Evolutionary conservation across 2,888 invertebrate genomes (phyloP), one percentile per base, ranked within the genome.

Genomic region (Eurois occulta): DNA sequence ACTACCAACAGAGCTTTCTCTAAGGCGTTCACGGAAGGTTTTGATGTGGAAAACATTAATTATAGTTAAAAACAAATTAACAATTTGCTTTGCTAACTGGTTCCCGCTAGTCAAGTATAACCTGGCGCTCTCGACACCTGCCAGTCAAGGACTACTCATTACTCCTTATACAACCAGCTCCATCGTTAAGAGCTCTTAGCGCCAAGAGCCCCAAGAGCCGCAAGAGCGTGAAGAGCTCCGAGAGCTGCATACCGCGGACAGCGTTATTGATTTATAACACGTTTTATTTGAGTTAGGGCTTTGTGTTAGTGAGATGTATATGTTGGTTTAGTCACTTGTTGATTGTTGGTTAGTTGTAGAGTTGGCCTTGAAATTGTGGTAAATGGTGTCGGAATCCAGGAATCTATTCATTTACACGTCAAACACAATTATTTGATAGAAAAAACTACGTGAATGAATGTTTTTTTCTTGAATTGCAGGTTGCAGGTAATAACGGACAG

Each of bases 111-210:
- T 48, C 24, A 28, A 78, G 58, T 38, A 35, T 8, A 32, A 6
- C 48, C 8, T 32, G 38, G 32, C 32, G 35, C 35, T 21, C 69
- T 84, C 52, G 11, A 65, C 79, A 82, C 55, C 70, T 38, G 48
- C 35, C 65, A 32, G 28, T 52, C 35, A 69, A 70, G 84, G 46
- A 73, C 74, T 80, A 52, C 80, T 80, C 80, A 58, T 84, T 65
- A 58, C 74, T 71, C 24, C 58, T 80, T 43, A 41, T 62, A 32
- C 38, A 52, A 28, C 43, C 72, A 64, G 70, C 60, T 58, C 38
- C 64, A 35, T 28, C 52, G 60, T 32, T 16, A 48, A 84, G 70
- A n/a, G 80, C 80, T 28, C 80, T 82, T 11, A 8, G 16, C 35
- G n/a, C n/a, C 28, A 46, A 70, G 74, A 62, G n/a, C 32, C 38